A percentile compares a stretch with the other conserved stretches of the same genome.
phyloP scores from a whole-genome alignment of 2,888 invertebrate genomes.

The Lithophane ornitopus region DNA sequence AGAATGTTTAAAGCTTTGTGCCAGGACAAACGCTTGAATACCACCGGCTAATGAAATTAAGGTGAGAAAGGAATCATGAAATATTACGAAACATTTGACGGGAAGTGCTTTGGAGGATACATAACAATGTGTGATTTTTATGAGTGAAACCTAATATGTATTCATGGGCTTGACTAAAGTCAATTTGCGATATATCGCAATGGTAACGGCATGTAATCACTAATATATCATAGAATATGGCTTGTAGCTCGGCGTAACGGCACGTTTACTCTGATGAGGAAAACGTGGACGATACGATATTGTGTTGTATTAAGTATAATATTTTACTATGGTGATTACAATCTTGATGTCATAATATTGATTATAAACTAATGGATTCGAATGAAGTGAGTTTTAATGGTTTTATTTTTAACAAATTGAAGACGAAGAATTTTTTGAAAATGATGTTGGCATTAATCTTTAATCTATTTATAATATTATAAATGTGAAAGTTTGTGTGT shows the following conservation, averaged over 20 bases:
- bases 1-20: slow-evolving; percentile 71
- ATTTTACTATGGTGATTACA: slow-evolving; percentile 8
- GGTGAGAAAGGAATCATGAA: slow-evolving; percentile 56
- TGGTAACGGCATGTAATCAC: slow-evolving; percentile 39
- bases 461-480: no score
- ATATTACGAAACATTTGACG: slow-evolving; percentile 41
- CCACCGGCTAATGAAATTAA: slow-evolving; percentile 69
- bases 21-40: slow-evolving; percentile 64
- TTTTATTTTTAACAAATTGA: neutral
- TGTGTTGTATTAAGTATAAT: slow-evolving; percentile 4
- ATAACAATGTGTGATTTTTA: slow-evolving; percentile 23
- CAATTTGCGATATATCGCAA: slow-evolving; percentile 42
- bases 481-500: no score
- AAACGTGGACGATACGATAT: slow-evolving; percentile 40
- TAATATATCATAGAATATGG: slow-evolving; percentile 37
- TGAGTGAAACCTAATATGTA: slow-evolving; percentile 22
- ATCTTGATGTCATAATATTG: slow-evolving; percentile 4
- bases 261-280: slow-evolving; percentile 42
- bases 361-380: slow-evolving; percentile 9
- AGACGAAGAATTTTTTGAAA: neutral
- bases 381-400: neutral
- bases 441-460: neutral
- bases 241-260: slow-evolving; percentile 19
- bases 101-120: slow-evolving; percentile 5
- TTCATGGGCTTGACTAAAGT: slow-evolving; percentile 17